Evolutionary conservation across 2,113 vertebrate species (phyloP), one percentile per base, ranked within the genome.

Genomic region (Scalopus aquaticus): DNA sequence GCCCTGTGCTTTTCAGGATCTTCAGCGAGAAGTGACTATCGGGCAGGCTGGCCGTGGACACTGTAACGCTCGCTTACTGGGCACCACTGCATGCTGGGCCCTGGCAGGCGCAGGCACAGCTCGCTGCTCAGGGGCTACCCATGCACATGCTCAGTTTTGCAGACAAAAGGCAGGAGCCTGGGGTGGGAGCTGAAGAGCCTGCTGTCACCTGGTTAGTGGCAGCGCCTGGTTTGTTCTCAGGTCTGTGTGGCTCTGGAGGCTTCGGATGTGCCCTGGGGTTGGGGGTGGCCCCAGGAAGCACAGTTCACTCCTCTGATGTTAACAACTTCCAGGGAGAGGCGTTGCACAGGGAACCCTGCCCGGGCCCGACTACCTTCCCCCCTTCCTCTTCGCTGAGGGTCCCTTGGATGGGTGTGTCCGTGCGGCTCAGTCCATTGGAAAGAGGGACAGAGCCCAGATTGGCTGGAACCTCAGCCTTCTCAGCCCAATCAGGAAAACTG

Each of bases 241-340:
- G 51, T 65, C 35, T 4, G 49, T 32, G 35, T 81, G 87, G 82
- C 80, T 35, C n/a, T 9, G 17, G 12, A 62, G 46, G 16, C n/a
- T 51, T 37, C 11, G 24, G 69, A 6, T 0, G 26, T 0, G 2
- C 44, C 42, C 10, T 0, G 0, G 2, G 17, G 1, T 13, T 16
- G 1, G 30, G 30, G n/a, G 22, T 13, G 37, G 51, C 51, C 77
- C 20, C 1, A 0, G 37, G 78, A 80, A 65, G 60, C 60, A 60
- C 5, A n/a, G 2, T 30, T 49, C 32, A 37, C 20, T 39, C 72
- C 6, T 16, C 24, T 3, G 28, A 17, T n/a, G 5, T 5, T 13
- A 20, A 62, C 20, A 20, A 28, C 32, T 35, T 37, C 9, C 51
- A 35, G 32, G 28, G 51, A 79, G 86, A 39, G 20, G 35, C 1